phyloP scores from a whole-genome alignment of 2,797 vertebrate species.

The Zalophus californianus region DNA sequence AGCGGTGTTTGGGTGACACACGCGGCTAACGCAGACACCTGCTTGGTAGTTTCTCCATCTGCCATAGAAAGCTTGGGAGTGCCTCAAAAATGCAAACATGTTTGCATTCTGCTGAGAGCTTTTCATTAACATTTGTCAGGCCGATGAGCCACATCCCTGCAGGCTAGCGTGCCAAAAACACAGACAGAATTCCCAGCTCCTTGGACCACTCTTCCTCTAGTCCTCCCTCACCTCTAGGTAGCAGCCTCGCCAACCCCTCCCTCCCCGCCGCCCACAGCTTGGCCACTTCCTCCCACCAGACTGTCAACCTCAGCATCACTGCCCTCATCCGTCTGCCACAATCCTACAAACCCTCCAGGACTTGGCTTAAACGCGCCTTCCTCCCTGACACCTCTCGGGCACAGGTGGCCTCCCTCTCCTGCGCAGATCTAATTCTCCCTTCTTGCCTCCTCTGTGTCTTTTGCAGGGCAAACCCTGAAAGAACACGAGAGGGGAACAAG shows the following conservation, averaged over 20 bases:
- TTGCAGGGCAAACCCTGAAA: not conserved
- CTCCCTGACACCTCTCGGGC: not conserved
- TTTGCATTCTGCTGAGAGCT: not conserved
- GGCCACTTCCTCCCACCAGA: not conserved
- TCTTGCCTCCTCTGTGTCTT: accelerated
- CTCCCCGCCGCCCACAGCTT: accelerated
- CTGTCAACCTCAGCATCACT: not conserved
- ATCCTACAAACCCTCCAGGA: not conserved
- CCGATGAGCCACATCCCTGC: not conserved
- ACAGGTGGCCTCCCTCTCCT: not conserved
- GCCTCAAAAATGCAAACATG: not conserved
- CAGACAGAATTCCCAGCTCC: not conserved
- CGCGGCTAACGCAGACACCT: not conserved
- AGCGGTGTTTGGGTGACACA: not conserved
- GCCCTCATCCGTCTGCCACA: not conserved
- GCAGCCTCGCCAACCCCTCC: not conserved
- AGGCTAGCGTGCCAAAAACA: not conserved
- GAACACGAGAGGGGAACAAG: no score
- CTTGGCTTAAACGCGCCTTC: not conserved
- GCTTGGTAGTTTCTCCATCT: not conserved
- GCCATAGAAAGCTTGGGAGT: not conserved
- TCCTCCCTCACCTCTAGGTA: not conserved
- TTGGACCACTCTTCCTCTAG: not conserved
- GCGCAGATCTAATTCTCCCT: no score
- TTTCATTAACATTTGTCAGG: not conserved